Percentiles rank a stretch among this genome's conserved stretches.
These are phyloP conservation scores for Hermetia illucens DNA, from an alignment of 1,140 invertebrate genomes.

Conservation along the genomic window DNA sequence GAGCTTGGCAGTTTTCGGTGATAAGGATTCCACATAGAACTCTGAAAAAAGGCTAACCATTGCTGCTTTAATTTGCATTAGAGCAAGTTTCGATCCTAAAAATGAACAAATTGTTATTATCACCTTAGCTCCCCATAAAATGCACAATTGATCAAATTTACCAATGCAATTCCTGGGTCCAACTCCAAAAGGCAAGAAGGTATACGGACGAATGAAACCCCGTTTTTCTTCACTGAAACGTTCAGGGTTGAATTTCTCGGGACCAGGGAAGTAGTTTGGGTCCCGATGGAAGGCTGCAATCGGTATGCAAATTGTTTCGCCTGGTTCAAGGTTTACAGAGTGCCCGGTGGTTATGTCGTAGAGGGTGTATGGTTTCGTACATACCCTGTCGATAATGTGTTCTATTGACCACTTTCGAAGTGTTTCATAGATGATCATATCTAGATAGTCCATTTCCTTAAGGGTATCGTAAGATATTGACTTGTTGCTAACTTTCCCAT, in stretches of 20 bases:
- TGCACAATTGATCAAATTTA: too few species aligned
- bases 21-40: too few species aligned
- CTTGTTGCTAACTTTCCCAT: constrained; percentile 8
- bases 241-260: constrained; percentile 1
- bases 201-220: constrained; percentile 12
- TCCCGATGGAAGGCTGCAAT: constrained; percentile 27
- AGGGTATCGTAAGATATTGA: constrained; percentile 18
- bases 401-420: constrained; percentile 36
- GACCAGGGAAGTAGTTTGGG: constrained; percentile 32
- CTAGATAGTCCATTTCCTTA: constrained; percentile 26
- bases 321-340: constrained; percentile 3
- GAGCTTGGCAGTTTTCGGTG: too few species aligned
- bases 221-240: constrained; percentile 1
- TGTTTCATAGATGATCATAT: constrained; percentile 31
- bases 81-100: too few species aligned
- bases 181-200: constrained; percentile 42
- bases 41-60: too few species aligned
- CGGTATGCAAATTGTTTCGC: constrained; percentile 19
- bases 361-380: constrained; percentile 12
- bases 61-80: too few species aligned
- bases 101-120: too few species aligned
- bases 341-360: background rate
- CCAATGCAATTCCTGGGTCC: constrained; percentile 42
- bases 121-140: constrained; percentile 33
- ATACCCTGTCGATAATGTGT: constrained; percentile 24